Base-by-base conservation (phyloP, 2,797 vertebrate species). In the Chelidonichthys spinosus region DNA sequence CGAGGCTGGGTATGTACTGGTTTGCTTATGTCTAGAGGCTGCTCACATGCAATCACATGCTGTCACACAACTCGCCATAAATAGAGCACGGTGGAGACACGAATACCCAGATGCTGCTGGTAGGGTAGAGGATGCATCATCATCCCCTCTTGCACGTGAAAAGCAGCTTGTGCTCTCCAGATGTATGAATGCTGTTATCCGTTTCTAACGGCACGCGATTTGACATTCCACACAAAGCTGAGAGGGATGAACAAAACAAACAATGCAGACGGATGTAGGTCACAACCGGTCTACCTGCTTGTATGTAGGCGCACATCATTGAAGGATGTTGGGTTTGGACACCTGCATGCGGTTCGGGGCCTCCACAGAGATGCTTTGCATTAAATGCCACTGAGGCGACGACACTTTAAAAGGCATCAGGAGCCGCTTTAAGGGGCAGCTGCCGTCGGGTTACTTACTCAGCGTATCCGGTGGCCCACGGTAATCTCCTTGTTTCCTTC, bases 401-500 rank as follows among this genome's bases (percentile, higher is more conserved):
- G 53, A 11, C 35, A 55, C 37, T 1, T 47, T 33, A 18, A 43
- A 25, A 66, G 55, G 11, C 42, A 66, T 6, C n/a, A 17, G 14
- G 55, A 96, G 93, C 65, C 5, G 62, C 56, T 67, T 61, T 52
- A 35, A 42, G 36, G 25, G 3, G 44, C 59, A 52, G 64, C 53
- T 39, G 55, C 32, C 1, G 39, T 6, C 42, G 55, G 47, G 33
- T 43, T 83, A 97, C 97, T 98, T 91, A 99, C 97, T 98, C 97
- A 32, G 97, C 97, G 89, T 99, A 99, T 82, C 97, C 97, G 35
- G 97, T 97, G 89, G 95, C 94, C 97, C 97, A 99, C 39, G 97
- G 97, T 94, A 98, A 93, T 87, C 96, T 93, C 88, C 93, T 91
- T 61, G 92, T 97, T 81, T 99, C 97, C 94, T 96, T 96, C 78